Evolutionary conservation across 2,113 vertebrate species (phyloP).

Genomic region (Crotalus helleri): DNA sequence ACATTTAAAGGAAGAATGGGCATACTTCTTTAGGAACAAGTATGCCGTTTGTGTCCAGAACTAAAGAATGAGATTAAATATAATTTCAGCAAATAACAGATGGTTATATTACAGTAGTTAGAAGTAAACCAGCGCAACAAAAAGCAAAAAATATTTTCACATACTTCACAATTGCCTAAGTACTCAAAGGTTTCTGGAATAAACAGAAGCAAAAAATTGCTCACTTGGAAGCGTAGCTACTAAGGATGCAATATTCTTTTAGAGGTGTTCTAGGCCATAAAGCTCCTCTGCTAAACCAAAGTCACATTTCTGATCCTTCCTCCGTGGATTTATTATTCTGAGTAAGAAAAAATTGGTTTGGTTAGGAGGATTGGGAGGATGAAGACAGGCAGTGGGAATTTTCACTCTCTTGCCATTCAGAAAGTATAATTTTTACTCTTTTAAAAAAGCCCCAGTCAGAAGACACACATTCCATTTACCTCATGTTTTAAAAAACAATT

Average conservation of each 20-base stretch:
- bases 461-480: background rate
- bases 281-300: background rate
- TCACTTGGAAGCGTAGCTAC: background rate
- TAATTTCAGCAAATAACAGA: background rate
- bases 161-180: background rate
- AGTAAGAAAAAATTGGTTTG: background rate
- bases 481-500: background rate
- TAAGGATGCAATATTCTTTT: background rate
- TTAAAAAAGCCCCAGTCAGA: background rate
- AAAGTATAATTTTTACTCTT: background rate
- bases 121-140: background rate
- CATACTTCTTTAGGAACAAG: background rate
- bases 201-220: background rate
- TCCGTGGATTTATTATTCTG: background rate
- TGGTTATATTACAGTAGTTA: background rate
- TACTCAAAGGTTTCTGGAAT: background rate
- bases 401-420: background rate
- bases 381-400: background rate
- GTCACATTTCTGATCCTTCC: background rate
- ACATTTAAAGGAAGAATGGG: background rate
- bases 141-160: background rate
- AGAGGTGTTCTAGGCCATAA: background rate
- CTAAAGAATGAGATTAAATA: background rate
- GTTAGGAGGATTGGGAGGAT: background rate
- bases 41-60: background rate